Evolutionary conservation across 2,797 vertebrate species (phyloP).

Genomic region (Enteromius thamalakanensis): DNA sequence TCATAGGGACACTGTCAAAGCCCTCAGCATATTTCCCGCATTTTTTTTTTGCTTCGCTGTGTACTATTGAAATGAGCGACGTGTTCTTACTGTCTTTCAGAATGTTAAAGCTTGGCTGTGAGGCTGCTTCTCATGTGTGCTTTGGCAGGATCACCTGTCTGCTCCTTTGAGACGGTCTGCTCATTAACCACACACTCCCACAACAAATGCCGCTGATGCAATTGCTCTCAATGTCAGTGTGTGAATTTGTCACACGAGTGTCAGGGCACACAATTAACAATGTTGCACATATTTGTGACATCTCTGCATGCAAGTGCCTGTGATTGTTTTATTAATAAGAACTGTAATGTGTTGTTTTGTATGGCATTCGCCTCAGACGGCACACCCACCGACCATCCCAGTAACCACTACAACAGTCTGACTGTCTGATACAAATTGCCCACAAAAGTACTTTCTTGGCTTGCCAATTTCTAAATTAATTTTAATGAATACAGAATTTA

Average conservation of each 20-base stretch:
- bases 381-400: not conserved
- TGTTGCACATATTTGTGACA: conserved; percentile 45
- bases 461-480: conserved; percentile 2
- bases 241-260: conserved; percentile 21
- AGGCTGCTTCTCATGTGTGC: conserved; percentile 54
- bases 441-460: not conserved
- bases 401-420: not conserved
- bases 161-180: conserved; percentile 64
- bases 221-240: conserved; percentile 42
- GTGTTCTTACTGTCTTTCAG: conserved; percentile 47
- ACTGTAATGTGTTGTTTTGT: not conserved
- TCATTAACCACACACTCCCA: conserved; percentile 70
- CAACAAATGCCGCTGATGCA: conserved; percentile 65
- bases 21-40: not conserved
- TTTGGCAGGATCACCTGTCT: conserved; percentile 58
- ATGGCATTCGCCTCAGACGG: not conserved
- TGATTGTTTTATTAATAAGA: conserved; percentile 1
- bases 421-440: not conserved
- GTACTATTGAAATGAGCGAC: conserved; percentile 8
- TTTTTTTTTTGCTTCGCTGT: not conserved
- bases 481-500: not conserved
- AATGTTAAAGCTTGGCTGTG: conserved; percentile 50
- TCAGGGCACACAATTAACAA: conserved; percentile 40
- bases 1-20: conserved; percentile 32
- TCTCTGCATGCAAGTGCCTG: conserved; percentile 45